These are phyloP conservation scores for Drosophila paramelanica DNA, from an alignment of 2,888 invertebrate species.

Conservation along the genomic window DNA sequence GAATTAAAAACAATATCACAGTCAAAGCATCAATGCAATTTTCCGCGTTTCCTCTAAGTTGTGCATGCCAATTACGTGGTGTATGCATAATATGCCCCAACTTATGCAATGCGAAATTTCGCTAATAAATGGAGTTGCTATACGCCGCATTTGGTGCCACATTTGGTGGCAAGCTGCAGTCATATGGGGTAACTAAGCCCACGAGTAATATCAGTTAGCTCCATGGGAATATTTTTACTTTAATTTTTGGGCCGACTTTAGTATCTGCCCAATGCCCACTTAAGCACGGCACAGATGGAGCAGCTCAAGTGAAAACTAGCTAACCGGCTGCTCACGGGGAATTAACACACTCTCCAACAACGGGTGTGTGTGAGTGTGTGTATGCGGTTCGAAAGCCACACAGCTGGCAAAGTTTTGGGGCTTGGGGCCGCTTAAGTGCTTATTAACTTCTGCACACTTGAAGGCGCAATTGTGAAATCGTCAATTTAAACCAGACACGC, in stretches of 20 bases:
- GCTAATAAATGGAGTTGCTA: conserved; percentile 33
- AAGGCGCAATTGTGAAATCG: conserved; percentile 79
- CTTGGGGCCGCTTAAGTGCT: conserved; percentile 70
- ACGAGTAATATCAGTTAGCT: conserved; percentile 20
- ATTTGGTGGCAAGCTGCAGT: neutral
- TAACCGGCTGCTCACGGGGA: conserved; percentile 22
- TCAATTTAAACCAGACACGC: conserved; percentile 75
- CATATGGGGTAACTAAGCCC: conserved; percentile 11
- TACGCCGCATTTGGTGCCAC: conserved; percentile 1
- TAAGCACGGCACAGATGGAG: conserved; percentile 33
- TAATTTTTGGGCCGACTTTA: conserved; percentile 14
- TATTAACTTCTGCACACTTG: conserved; percentile 77
- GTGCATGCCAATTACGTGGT: conserved; percentile 28
- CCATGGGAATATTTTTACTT: conserved; percentile 23
- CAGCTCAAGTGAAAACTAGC: conserved; percentile 40
- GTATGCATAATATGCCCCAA: conserved; percentile 26
- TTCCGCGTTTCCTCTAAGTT: conserved; percentile 36
- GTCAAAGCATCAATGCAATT: conserved; percentile 2
- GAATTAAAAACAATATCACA: conserved; percentile 1
- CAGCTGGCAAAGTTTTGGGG: conserved; percentile 15
- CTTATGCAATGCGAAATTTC: conserved; percentile 39
- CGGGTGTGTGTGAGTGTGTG: neutral
- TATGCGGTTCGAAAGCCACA: conserved; percentile 31
- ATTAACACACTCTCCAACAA: conserved; percentile 27
- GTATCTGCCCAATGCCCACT: conserved; percentile 33